Conservation (phyloP, 2,113 vertebrate genomes). For the Saguinus imperator region DNA sequence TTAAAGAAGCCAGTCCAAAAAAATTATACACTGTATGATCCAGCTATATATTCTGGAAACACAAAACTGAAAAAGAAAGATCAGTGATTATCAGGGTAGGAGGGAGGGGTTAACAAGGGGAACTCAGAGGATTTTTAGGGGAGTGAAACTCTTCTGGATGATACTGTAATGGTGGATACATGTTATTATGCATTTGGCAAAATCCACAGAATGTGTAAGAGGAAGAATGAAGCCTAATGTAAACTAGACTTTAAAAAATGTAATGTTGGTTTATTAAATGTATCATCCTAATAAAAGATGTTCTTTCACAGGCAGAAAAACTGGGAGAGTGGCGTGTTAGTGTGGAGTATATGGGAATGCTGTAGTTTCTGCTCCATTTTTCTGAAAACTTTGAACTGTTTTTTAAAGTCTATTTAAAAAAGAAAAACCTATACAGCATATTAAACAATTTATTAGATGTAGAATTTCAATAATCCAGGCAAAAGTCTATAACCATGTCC, state of each 20-base stretch:
- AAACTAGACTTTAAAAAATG: neutral
- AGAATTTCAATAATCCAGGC: neutral
- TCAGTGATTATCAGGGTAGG: neutral
- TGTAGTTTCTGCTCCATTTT: neutral
- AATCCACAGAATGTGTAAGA: neutral
- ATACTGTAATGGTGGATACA: neutral
- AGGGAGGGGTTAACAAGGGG: fast-evolving
- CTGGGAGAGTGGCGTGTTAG: neutral
- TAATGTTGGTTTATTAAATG: neutral
- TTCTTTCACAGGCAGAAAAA: neutral
- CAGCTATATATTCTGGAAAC: neutral
- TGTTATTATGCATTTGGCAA: neutral
- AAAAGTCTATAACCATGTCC: neutral
- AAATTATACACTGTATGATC: neutral
- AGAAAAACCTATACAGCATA: neutral
- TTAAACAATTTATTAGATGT: slow-evolving; percentile 12
- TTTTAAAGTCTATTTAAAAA: neutral
- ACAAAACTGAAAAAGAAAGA: neutral
- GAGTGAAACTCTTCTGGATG: too few relatives aligned
- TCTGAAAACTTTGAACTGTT: neutral
- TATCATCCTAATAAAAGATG: neutral
- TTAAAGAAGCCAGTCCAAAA: neutral
- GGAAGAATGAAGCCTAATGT: neutral
- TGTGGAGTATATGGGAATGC: neutral
- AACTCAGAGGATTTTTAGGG: neutral